phyloP scores from a whole-genome alignment of 1,140 invertebrate genomes.

The Helicoverpa zea region DNA sequence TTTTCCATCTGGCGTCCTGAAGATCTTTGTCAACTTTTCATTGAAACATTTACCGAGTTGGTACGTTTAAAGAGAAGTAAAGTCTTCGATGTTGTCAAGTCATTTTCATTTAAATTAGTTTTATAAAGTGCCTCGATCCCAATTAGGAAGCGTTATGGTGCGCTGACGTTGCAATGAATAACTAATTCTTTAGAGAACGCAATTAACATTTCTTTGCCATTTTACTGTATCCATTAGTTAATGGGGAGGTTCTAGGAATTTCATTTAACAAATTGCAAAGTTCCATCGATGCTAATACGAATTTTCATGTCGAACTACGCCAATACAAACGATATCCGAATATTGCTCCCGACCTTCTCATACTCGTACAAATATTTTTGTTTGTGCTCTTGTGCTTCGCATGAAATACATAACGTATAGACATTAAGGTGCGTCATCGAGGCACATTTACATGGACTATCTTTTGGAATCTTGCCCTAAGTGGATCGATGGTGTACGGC shows the following conservation, averaged over 20 bases:
- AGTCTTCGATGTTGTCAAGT: not conserved
- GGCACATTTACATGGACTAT: slow-evolving; percentile 49
- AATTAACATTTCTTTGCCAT: too few relatives aligned
- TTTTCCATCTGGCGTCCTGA: too few relatives aligned
- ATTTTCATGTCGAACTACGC: slow-evolving; percentile 15
- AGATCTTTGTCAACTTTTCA: not conserved
- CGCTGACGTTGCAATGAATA: slow-evolving; percentile 6
- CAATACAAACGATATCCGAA: slow-evolving; percentile 33
- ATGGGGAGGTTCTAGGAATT: not conserved
- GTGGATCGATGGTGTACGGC: slow-evolving; percentile 58
- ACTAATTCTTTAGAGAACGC: not conserved
- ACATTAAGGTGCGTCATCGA: slow-evolving; percentile 44
- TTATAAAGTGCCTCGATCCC: not conserved
- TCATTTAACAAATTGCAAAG: not conserved
- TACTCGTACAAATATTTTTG: slow-evolving; percentile 32
- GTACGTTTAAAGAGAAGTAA: not conserved
- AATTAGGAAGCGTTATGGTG: not conserved
- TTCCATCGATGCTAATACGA: not conserved
- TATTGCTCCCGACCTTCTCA: not conserved
- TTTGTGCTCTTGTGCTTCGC: slow-evolving; percentile 3
- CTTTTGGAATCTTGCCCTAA: slow-evolving; percentile 58
- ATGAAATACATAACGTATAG: slow-evolving; percentile 14
- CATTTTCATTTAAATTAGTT: slow-evolving; percentile 12
- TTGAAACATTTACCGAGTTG: too few relatives aligned
- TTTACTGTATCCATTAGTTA: too few relatives aligned